Evolutionary conservation across 2,888 invertebrate genomes (phyloP), one percentile per base, ranked within the genome.

Genomic region (Diachrysia chrysitis): DNA sequence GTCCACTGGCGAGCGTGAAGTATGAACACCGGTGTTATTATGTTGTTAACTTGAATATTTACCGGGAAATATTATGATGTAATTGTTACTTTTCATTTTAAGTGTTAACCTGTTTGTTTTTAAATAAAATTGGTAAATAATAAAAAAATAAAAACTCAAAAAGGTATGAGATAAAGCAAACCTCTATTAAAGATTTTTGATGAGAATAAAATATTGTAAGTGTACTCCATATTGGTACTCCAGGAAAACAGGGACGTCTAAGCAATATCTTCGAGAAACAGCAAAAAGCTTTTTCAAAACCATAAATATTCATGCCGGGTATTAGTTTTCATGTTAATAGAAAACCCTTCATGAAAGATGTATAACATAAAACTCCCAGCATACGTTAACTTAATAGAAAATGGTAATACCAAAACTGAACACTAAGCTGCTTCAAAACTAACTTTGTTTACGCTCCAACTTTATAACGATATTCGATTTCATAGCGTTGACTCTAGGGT

Each of bases 1-100:
- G 51, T 42, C 63, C 17, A 56, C 23, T 51, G 25, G 35, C 21
- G 62, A 61, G 42, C 32, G 32, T 19, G 21, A 51, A 51, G 19
- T 4, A 21, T 19, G 48, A 51, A 21, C 48, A 37, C 35, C 35
- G 16, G n/a, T 55, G 21, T 46, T 55, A 74, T 69, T 42, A 58
- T 51, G 14, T 48, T 54, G 19, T n/a, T 37, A 21, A 60, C 57
- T 32, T 10, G n/a, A 16, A 21, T 17, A 21, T 46, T 35, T 21
- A 53, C 23, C 12, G 21, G 4, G 14, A 53, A 23, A 7, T 23
- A 48, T 48, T 16, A 53, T 2, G 23, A 2, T 16, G 53, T 53
- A 9, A 14, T 5, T 16, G 6, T 19, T 6, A 23, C 3, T 19
- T 19, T 48, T 17, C 9, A 46, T 46, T n/a, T n/a, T n/a, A n/a